Evolutionary conservation across 2,113 vertebrate species (phyloP), one percentile per base, ranked within the genome.

Genomic region (Syngnathus floridae): DNA sequence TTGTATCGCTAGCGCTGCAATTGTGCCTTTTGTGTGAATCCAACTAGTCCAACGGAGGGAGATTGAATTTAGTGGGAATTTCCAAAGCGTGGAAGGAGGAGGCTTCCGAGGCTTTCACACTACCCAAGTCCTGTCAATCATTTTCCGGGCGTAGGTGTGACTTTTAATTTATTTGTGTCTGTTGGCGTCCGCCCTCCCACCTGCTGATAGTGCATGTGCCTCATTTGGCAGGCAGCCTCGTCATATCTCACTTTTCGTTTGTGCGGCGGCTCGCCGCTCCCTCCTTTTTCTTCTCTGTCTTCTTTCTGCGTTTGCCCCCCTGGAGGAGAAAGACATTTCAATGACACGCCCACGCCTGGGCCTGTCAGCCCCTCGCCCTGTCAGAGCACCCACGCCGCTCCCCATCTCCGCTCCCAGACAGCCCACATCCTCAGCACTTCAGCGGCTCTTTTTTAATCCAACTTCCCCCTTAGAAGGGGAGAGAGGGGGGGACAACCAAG

Each of bases 341-440:
- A 88, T 88, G 87, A 82, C 84, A 88, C 87, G 76, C 87, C 87
- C 87, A 88, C 87, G 85, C 85, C 81, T 64, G 82, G 79, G 82
- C 87, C 84, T 87, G 82, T 86, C 87, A 87, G 82, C 82, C 87
- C 85, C 84, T 84, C 84, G 73, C 85, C 82, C 82, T 87, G 87
- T 88, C 87, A 87, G 71, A 81, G 76, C 84, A 78, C 85, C 84
- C 82, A 87, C 87, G 81, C 85, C 43, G 75, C 68, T 74, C 78
- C 46, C 83, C 82, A 80, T 81, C 79, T 73, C 78, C 71, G 71
- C 68, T 74, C 78, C 46, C 84, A 78, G 76, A 72, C 84, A 82
- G 64, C 85, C 81, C 86, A 84, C 86, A 82, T 83, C 78, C 82
- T 80, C 83, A 81, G 79, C 82, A 88, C 85, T 82, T 77, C 75